phyloP scores from a whole-genome alignment of 2,888 invertebrate species.

The Buathra laborator region DNA sequence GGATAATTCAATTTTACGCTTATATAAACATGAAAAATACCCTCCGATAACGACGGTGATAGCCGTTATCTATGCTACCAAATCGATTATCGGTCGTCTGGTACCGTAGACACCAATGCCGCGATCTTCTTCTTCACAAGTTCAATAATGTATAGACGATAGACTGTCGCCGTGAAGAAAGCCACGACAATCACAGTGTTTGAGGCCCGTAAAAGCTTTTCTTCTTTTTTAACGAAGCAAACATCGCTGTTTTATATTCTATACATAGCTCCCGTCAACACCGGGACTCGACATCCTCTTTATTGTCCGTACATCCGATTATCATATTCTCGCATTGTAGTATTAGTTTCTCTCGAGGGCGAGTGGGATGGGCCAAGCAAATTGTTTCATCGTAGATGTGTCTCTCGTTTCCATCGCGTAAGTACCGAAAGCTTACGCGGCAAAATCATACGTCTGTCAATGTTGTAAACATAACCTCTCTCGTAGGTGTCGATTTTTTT shows the following conservation, averaged over 20 bases:
- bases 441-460: slow-evolving; percentile 32
- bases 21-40: slow-evolving; percentile 18
- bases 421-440: not conserved
- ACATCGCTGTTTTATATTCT: not conserved
- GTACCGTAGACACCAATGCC: not conserved
- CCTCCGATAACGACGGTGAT: slow-evolving; percentile 28
- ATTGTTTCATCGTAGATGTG: not conserved
- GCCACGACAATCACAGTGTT: not conserved
- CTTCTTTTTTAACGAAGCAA: not conserved
- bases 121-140: not conserved
- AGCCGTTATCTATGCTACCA: slow-evolving; percentile 22
- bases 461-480: slow-evolving; percentile 64
- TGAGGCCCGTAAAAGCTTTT: not conserved
- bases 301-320: not conserved
- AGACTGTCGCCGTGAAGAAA: not conserved
- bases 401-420: not conserved
- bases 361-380: not conserved
- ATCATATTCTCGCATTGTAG: not conserved
- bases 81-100: slow-evolving; percentile 11
- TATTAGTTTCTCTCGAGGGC: not conserved
- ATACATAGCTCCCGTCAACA: not conserved
- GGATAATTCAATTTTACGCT: not conserved
- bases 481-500: slow-evolving; percentile 14
- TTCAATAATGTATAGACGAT: not conserved
- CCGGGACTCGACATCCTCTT: not conserved